Percentiles rank a stretch among this genome's conserved stretches.
phyloP scores from a whole-genome alignment of 2,888 invertebrate genomes.

The Stenodera caucasica region DNA sequence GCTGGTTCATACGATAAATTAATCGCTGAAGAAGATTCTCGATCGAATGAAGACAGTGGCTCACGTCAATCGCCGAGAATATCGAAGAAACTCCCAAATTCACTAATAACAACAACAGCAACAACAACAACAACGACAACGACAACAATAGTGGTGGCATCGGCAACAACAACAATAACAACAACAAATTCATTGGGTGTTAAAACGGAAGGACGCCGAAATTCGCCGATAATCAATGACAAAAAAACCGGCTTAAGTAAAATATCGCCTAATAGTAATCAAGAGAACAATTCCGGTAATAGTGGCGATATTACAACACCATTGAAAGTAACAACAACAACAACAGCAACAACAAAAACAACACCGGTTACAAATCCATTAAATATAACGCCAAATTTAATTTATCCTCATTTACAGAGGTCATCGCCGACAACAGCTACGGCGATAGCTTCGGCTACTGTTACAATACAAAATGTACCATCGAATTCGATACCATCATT shows the following conservation, averaged over 20 bases:
- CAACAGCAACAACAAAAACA: no score
- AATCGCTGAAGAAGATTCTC: conserved; percentile 73
- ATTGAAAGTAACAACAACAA: conserved; percentile 66
- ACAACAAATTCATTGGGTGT: conserved; percentile 48
- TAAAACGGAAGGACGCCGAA: conserved; percentile 59
- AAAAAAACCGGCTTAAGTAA: conserved; percentile 60
- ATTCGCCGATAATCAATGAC: conserved; percentile 59
- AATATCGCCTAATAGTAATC: conserved; percentile 58
- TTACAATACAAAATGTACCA: conserved; percentile 61
- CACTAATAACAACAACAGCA: not conserved
- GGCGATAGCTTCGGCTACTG: conserved; percentile 61
- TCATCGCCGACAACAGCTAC: conserved; percentile 72
- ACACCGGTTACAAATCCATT: conserved; percentile 61
- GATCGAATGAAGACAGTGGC: conserved; percentile 69
- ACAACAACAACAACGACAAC: conserved; percentile 56
- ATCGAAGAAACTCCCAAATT: conserved; percentile 58
- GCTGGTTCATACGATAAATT: conserved; percentile 68
- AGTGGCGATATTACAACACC: conserved; percentile 57
- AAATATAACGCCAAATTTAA: conserved; percentile 51
- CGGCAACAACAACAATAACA: conserved; percentile 16
- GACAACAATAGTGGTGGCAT: conserved; percentile 53
- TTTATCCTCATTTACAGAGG: conserved; percentile 64
- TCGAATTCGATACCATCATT: conserved; percentile 64
- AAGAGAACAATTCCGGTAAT: conserved; percentile 56
- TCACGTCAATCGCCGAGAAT: conserved; percentile 60